Evolutionary conservation across 2,888 invertebrate genomes (phyloP).

Genomic region (Drosophila nigritarsus): DNA sequence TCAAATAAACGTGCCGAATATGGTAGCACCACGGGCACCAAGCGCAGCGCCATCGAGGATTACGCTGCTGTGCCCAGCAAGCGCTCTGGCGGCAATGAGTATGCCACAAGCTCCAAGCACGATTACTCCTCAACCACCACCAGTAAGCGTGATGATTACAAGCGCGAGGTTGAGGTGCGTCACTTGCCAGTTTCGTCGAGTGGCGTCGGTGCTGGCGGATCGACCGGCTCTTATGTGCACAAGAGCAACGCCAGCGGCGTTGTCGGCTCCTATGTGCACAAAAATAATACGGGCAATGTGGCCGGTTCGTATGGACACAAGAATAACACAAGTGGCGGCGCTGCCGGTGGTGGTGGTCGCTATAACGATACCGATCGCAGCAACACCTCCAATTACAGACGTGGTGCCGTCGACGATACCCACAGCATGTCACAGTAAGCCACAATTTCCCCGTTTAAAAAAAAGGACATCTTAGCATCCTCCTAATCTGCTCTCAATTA

Average conservation of each 20-base stretch:
- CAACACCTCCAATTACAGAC: conserved; percentile 73
- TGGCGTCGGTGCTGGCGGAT: conserved; percentile 55
- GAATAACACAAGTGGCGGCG: conserved; percentile 53
- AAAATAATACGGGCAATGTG: conserved; percentile 54
- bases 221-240: conserved; percentile 72
- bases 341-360: conserved; percentile 67
- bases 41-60: conserved; percentile 80
- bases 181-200: conserved; percentile 72
- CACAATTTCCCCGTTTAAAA: background rate
- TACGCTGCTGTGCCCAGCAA: conserved; percentile 77
- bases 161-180: conserved; percentile 84
- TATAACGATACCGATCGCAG: conserved; percentile 78
- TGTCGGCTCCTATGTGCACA: conserved; percentile 70
- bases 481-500: background rate
- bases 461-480: background rate
- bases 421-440: conserved; percentile 65
- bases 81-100: conserved; percentile 76
- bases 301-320: conserved; percentile 71
- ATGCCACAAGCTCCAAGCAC: conserved; percentile 76
- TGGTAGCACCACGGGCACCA: conserved; percentile 60
- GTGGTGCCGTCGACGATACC: conserved; percentile 72
- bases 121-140: conserved; percentile 74
- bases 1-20: conserved; percentile 75
- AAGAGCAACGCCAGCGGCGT: conserved; percentile 54
- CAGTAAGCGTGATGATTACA: conserved; percentile 82